Conservation (phyloP, 2,113 vertebrate genomes). For the Hippopotamus amphibius region DNA sequence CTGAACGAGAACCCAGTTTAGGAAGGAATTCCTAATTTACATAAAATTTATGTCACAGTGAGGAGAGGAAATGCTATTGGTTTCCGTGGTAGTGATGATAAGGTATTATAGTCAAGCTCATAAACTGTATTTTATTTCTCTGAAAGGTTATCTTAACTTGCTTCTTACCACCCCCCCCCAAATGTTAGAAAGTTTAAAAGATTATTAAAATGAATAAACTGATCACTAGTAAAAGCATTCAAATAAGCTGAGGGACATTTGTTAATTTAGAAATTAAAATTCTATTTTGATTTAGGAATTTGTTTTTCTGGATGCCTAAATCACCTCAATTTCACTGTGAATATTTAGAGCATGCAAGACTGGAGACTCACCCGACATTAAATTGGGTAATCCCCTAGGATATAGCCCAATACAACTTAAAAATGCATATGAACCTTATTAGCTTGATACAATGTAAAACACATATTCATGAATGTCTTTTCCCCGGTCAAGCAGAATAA, state of each 20-base stretch:
- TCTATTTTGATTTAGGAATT: slow-evolving; percentile 36
- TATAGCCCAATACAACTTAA: neutral
- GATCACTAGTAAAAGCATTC: slow-evolving; percentile 21
- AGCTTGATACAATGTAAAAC: neutral
- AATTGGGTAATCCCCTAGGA: neutral
- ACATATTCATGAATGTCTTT: neutral
- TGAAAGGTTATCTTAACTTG: slow-evolving; percentile 60
- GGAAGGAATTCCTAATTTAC: slow-evolving; percentile 58
- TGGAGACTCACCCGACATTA: neutral
- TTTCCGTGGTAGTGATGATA: slow-evolving; percentile 70
- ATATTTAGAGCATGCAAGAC: neutral
- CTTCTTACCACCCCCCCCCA: neutral
- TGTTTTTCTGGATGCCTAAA: neutral
- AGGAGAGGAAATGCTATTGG: neutral
- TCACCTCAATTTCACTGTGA: neutral
- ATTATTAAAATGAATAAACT: slow-evolving; percentile 44
- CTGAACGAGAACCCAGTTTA: slow-evolving; percentile 51
- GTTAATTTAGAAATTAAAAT: slow-evolving; percentile 43
- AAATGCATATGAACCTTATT: neutral
- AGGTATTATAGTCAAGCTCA: slow-evolving; percentile 49
- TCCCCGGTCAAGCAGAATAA: neutral
- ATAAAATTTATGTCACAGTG: neutral
- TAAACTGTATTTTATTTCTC: slow-evolving; percentile 68
- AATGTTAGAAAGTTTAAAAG: slow-evolving; percentile 59
- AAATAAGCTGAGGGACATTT: slow-evolving; percentile 7